phyloP scores from a whole-genome alignment of 2,797 vertebrate genomes.

The Astyanax mexicanus region DNA sequence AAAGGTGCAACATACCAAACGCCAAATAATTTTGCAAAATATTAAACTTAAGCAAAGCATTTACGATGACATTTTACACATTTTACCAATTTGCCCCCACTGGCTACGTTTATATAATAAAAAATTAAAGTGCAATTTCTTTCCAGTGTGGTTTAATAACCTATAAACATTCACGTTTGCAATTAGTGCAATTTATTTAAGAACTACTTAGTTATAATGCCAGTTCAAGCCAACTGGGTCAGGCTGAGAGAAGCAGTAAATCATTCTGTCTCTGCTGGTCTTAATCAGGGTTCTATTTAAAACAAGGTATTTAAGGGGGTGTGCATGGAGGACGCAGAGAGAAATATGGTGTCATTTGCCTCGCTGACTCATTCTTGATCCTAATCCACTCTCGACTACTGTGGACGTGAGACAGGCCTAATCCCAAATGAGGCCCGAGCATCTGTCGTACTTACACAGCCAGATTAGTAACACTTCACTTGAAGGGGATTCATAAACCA shows the following conservation, averaged over 20 bases:
- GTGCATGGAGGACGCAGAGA: not conserved
- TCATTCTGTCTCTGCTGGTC: not conserved
- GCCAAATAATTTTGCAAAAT: too few relatives aligned
- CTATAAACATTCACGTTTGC: not conserved
- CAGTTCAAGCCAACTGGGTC: not conserved
- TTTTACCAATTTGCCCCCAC: too few relatives aligned
- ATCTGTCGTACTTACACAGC: slow-evolving; percentile 9
- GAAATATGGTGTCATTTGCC: slow-evolving; percentile 6
- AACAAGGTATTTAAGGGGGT: not conserved
- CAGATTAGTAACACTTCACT: slow-evolving; percentile 26
- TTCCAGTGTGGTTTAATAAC: too few relatives aligned
- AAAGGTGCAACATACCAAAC: too few relatives aligned
- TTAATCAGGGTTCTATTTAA: slow-evolving; percentile 19
- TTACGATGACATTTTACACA: too few relatives aligned
- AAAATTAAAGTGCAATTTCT: too few relatives aligned
- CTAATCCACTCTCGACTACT: slow-evolving; percentile 2
- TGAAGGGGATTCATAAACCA: not conserved
- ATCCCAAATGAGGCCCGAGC: slow-evolving; percentile 1
- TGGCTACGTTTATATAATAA: too few relatives aligned
- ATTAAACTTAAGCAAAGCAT: too few relatives aligned
- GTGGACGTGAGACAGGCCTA: not conserved
- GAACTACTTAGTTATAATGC: not conserved
- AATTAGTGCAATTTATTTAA: slow-evolving; percentile 15
- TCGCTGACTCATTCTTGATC: slow-evolving; percentile 3
- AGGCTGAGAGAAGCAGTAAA: not conserved